phyloP scores from a whole-genome alignment of 2,888 invertebrate species.

The Argyresthia goedartella region DNA sequence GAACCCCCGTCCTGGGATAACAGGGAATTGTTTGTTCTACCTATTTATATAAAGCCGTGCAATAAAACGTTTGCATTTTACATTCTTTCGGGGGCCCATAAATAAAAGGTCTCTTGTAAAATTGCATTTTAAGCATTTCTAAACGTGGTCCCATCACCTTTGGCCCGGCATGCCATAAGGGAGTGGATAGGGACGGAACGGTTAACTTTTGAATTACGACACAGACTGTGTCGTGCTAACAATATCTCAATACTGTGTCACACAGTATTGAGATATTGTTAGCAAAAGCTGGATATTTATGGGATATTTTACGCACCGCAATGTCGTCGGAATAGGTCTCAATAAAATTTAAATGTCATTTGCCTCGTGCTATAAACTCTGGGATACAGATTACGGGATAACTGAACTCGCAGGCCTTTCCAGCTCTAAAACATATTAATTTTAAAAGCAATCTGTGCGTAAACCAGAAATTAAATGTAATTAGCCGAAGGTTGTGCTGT shows the following conservation, averaged over 20 bases:
- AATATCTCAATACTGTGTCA: conserved; percentile 35
- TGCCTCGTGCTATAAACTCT: no score
- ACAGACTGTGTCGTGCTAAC: no score
- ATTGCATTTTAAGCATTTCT: conserved; percentile 69
- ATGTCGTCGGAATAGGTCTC: not conserved
- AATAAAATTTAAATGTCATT: no score
- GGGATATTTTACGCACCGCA: conserved; percentile 16
- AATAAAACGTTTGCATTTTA: conserved; percentile 69
- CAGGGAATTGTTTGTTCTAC: conserved; percentile 63
- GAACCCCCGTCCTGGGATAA: conserved; percentile 53
- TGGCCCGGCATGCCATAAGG: conserved; percentile 26
- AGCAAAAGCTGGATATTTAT: conserved; percentile 32
- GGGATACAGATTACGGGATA: no score
- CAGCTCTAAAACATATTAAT: not conserved
- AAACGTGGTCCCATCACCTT: conserved; percentile 52
- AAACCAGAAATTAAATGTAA: conserved; percentile 3
- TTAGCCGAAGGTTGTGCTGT: conserved; percentile 27
- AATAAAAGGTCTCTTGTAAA: conserved; percentile 60
- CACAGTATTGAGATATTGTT: conserved; percentile 33
- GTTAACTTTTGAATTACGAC: conserved; percentile 40
- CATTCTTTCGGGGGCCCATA: conserved; percentile 62
- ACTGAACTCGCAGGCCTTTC: no score
- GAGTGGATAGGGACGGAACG: conserved; percentile 26
- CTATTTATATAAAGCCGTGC: conserved; percentile 60
- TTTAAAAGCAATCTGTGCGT: conserved; percentile 4